Percentiles rank a stretch among this genome's conserved stretches.
phyloP scores from a whole-genome alignment of 2,888 invertebrate genomes.

The Rosalia funebris region DNA sequence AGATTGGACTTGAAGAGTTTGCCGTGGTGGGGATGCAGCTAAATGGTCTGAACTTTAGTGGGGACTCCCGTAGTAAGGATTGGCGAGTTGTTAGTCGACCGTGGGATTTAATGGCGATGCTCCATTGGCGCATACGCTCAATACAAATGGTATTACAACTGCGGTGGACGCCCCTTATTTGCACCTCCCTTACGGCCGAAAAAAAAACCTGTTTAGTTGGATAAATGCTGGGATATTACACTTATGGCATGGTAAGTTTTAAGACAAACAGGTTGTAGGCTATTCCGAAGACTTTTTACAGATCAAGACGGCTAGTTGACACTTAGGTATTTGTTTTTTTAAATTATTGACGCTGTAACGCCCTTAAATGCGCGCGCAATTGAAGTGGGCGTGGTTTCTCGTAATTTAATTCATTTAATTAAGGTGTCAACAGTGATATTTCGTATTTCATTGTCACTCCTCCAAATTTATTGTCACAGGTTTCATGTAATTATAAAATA shows the following conservation, averaged over 20 bases:
- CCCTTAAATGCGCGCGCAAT: conserved; percentile 55
- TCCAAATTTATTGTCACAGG: conserved; percentile 32
- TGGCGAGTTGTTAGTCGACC: conserved; percentile 44
- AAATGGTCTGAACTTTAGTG: conserved; percentile 48
- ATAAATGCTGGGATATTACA: conserved; percentile 58
- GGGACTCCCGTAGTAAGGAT: conserved; percentile 45
- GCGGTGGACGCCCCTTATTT: conserved; percentile 52
- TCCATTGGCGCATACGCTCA: conserved; percentile 51
- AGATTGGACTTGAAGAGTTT: conserved; percentile 43
- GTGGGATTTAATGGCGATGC: conserved; percentile 39
- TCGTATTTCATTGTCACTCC: conserved; percentile 50
- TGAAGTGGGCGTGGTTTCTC: conserved; percentile 46
- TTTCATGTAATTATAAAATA: conserved; percentile 39
- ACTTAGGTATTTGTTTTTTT: conserved; percentile 50
- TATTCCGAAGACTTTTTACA: conserved; percentile 47
- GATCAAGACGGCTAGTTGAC: conserved; percentile 55
- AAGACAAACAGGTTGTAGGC: conserved; percentile 58
- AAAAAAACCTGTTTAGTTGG: conserved; percentile 55
- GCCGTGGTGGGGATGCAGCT: conserved; percentile 46
- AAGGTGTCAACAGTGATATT: conserved; percentile 53
- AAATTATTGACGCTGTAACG: conserved; percentile 44
- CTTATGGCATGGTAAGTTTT: conserved; percentile 57
- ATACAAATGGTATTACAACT: conserved; percentile 58
- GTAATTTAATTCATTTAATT: conserved; percentile 54
- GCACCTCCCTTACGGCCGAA: conserved; percentile 51